Conservation (phyloP, 2,888 invertebrate genomes). For the Rutpela maculata region DNA sequence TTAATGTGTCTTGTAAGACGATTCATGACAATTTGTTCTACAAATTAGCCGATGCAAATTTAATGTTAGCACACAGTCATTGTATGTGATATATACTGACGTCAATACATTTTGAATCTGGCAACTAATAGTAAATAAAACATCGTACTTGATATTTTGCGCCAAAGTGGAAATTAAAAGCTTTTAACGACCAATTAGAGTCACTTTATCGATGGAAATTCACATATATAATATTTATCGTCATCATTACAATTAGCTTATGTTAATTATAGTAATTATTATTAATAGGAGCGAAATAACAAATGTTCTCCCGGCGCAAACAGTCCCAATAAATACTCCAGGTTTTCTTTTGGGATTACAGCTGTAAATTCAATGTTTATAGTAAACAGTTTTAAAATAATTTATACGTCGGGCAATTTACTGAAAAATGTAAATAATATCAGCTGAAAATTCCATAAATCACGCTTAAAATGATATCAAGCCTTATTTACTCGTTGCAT, state of each 20-base stretch:
- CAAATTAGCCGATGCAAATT: too few relatives aligned
- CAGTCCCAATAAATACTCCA: slow-evolving; percentile 15
- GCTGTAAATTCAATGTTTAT: slow-evolving; percentile 12
- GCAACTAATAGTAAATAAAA: background rate
- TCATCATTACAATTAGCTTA: background rate
- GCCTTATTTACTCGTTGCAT: slow-evolving; percentile 36
- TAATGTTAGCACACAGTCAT: too few relatives aligned
- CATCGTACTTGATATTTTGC: background rate
- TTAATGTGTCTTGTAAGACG: too few relatives aligned
- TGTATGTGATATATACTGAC: background rate
- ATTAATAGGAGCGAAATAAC: slow-evolving; percentile 7
- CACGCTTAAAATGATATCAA: slow-evolving; percentile 40
- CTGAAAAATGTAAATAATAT: slow-evolving; percentile 33
- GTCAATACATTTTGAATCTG: background rate
- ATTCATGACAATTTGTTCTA: too few relatives aligned
- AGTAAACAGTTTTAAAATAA: slow-evolving; percentile 33
- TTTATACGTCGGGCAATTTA: slow-evolving; percentile 25
- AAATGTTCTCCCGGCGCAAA: background rate
- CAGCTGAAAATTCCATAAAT: slow-evolving; percentile 38
- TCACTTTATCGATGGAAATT: background rate
- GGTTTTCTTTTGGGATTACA: slow-evolving; percentile 37
- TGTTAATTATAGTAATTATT: slow-evolving; percentile 21
- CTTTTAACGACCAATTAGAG: slow-evolving; percentile 4
- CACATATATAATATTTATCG: slow-evolving; percentile 9
- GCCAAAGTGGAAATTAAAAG: background rate